Evolutionary conservation across 1,140 invertebrate species (phyloP), one percentile per base, ranked within the genome.

Genomic region (Bombyx mori): DNA sequence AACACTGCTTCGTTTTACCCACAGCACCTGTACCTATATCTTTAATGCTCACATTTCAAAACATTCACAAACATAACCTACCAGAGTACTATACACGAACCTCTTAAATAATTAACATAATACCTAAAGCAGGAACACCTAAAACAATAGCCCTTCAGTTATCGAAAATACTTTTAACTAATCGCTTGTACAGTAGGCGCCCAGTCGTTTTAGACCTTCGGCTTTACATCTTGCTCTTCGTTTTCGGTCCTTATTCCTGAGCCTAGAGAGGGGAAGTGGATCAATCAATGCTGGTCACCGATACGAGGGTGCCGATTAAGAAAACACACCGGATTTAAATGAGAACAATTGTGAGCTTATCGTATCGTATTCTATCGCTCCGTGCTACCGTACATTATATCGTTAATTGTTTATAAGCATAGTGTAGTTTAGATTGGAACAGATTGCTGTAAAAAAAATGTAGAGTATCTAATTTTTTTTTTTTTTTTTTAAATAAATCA

Each of bases 321-420:
- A 72, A 72, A 76, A 73, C 73, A 75, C 71, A 68, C 55, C 58
- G 61, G 49, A 67, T 65, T 65, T 72, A 60, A 75, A 70, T 69
- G 58, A 56, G 54, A 60, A 46, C 58, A 58, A 59, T 54, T 58
- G 55, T 43, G 26, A 58, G 50, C 52, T 69, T 69, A 66, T 71
- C 69, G 64, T 56, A 56, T 62, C 51, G 49, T 57, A 66, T 65
- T 69, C 61, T 58, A 66, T 63, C 49, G 51, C 42, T 54, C 48
- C n/a, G 35, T 42, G 52, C 52, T 52, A 52, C 59, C 26, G 59
- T 62, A 5, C 2, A 35, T 35, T 35, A 35, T 35, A 35, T 35
- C 26, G 26, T 44, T 44, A 18, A 42, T 8, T 18, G 48, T 49
- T 49, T 49, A 49, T 49, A 49, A 49, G 22, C 48, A 49, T 49